These are phyloP conservation scores for Pitangus sulphuratus DNA, from an alignment of 2,797 vertebrate species.

Conservation along the genomic window DNA sequence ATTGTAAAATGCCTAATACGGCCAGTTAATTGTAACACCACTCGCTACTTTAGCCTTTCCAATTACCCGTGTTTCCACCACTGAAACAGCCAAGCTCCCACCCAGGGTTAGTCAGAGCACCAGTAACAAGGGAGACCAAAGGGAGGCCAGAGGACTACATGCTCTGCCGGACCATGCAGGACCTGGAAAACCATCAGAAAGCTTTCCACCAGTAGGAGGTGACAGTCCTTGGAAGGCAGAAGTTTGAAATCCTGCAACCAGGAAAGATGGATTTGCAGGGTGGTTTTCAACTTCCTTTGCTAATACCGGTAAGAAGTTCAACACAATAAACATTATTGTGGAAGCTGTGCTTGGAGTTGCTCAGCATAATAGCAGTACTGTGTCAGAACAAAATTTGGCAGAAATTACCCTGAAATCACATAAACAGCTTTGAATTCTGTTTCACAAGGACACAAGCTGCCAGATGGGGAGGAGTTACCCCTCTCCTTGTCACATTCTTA, in stretches of 20 bases:
- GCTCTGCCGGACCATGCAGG: neutral
- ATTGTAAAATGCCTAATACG: constrained; percentile 62
- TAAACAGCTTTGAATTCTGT: neutral
- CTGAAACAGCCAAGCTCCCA: neutral
- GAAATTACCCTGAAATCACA: neutral
- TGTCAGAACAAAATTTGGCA: neutral
- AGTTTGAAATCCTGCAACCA: neutral
- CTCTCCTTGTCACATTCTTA: neutral
- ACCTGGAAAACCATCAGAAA: neutral
- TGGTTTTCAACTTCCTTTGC: neutral
- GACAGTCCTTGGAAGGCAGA: neutral
- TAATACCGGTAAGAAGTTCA: neutral
- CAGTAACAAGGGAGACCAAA: neutral
- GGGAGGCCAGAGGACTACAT: neutral
- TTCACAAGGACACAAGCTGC: neutral
- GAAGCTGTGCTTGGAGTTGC: neutral
- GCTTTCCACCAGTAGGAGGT: neutral
- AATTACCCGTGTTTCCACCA: neutral
- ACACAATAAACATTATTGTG: neutral
- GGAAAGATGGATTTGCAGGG: neutral
- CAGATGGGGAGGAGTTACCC: neutral
- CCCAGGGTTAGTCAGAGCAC: neutral
- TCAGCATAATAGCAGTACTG: neutral
- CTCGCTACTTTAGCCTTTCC: constrained; percentile 57
- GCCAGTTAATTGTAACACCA: constrained; percentile 68